Conservation (phyloP, 2,888 invertebrate species). For the Eupithecia tripunctaria region DNA sequence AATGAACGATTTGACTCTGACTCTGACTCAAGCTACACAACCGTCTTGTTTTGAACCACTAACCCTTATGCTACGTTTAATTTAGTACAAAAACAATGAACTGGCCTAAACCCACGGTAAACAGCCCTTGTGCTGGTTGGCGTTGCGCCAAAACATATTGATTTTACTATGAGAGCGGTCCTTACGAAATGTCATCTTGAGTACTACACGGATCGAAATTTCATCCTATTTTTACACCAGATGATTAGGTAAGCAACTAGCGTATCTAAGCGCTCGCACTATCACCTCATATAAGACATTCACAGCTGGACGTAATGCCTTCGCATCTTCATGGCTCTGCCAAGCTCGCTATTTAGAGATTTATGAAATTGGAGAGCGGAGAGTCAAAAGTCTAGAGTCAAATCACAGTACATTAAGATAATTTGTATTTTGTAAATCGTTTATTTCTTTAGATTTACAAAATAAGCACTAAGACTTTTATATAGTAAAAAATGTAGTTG, state of each 20-base stretch:
- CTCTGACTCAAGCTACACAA: not conserved
- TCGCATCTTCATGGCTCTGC: too few species aligned
- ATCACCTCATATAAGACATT: too few species aligned
- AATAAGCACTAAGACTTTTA: too few species aligned
- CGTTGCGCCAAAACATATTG: conserved; percentile 58
- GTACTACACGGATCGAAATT: conserved; percentile 9
- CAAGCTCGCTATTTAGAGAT: too few species aligned
- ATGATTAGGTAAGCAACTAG: not conserved
- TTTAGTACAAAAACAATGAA: conserved; percentile 61
- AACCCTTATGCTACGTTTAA: conserved; percentile 51
- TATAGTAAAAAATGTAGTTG: too few species aligned
- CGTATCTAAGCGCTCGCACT: not conserved
- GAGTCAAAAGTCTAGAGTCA: too few species aligned
- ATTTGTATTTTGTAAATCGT: too few species aligned
- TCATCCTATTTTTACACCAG: not conserved
- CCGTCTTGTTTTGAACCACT: conserved; percentile 24
- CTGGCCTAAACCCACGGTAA: conserved; percentile 54
- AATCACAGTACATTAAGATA: too few species aligned
- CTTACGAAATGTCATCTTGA: conserved; percentile 21
- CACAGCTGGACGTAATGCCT: too few species aligned
- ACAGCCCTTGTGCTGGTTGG: conserved; percentile 57
- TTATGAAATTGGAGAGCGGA: too few species aligned
- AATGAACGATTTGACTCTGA: too few species aligned
- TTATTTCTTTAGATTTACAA: too few species aligned
- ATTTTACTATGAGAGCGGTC: conserved; percentile 50